A percentile compares a stretch with the other conserved stretches of the same genome.
Conservation (phyloP, 2,797 vertebrate species). For the Pagetopsis macropterus region DNA sequence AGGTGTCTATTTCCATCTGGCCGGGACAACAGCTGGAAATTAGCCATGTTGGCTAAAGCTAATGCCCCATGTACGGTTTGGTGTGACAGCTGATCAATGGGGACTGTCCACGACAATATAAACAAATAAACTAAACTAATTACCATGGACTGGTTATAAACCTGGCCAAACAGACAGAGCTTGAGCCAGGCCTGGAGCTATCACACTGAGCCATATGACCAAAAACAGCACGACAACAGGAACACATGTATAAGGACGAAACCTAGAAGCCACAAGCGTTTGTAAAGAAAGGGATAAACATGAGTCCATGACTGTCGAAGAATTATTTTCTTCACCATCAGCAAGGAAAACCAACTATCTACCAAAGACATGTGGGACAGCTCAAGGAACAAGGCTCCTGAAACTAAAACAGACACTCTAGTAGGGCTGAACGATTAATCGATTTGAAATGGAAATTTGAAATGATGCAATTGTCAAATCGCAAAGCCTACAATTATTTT, state of each 20-base stretch:
- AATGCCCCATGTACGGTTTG: too few species aligned
- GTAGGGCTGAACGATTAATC: too few species aligned
- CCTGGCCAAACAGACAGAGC: not conserved
- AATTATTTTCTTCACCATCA: not conserved
- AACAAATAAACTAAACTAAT: too few species aligned
- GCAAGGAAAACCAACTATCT: not conserved
- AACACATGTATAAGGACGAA: slow-evolving; percentile 8
- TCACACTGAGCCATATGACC: slow-evolving; percentile 27
- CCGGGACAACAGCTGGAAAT: too few species aligned
- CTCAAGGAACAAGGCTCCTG: not conserved
- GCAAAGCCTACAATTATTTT: too few species aligned
- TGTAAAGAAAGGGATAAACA: slow-evolving; percentile 16
- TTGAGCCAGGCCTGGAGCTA: slow-evolving; percentile 33
- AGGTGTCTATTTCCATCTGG: too few species aligned
- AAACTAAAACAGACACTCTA: not conserved
- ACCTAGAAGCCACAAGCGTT: slow-evolving; percentile 8
- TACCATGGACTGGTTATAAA: not conserved
- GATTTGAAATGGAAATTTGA: too few species aligned
- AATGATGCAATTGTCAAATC: too few species aligned
- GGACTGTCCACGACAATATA: too few species aligned
- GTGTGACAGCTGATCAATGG: too few species aligned
- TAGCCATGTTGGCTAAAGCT: too few species aligned
- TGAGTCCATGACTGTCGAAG: not conserved
- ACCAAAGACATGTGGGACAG: not conserved
- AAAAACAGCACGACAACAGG: slow-evolving; percentile 36